Evolutionary conservation across 2,797 vertebrate genomes (phyloP), one percentile per base, ranked within the genome.

Genomic region (Botia almorhae): DNA sequence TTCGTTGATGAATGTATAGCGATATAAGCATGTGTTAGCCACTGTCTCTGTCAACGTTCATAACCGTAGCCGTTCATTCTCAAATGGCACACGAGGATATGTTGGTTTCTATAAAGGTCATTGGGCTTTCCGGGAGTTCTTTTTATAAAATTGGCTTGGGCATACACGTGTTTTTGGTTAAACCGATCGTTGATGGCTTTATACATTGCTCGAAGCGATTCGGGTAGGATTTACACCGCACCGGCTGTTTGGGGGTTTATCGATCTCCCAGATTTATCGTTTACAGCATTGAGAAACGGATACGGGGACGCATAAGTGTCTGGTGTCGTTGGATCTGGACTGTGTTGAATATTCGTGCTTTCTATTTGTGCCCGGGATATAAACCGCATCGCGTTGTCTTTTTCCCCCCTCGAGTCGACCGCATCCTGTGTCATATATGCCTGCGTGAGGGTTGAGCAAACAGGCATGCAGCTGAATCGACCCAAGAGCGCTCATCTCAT

Each of bases 391-490:
- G 33, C 60, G 58, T 53, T 71, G 69, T 53, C 21, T 26, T 33
- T 50, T 55, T 80, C 48, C 55, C 23, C 69, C 74, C 46, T 26
- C 23, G 60, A 79, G 65, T 80, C 65, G 43, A 23, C 70, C 71
- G 50, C 67, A 56, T 78, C 64, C 76, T 58, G 82, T 55, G 51
- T 71, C 72, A 55, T 84, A 71, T 73, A 26, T 81, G 81, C 70
- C 85, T 81, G 82, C 69, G 63, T n/a, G 78, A 84, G 82, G 81
- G 81, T 7, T 67, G 55, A 46, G 70, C 55, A 75, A 86, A 83
- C 88, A 81, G 81, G 84, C 73, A 92, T 93, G 92, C 91, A 92
- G 87, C 67, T 92, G 87, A 93, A 93, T 88, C 89, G 82, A 79
- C 89, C 91, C 48, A 81, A 80, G 76, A 89, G 91, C 80, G 69